phyloP scores from a whole-genome alignment of 2,888 invertebrate species.

The Drosophila mettleri region DNA sequence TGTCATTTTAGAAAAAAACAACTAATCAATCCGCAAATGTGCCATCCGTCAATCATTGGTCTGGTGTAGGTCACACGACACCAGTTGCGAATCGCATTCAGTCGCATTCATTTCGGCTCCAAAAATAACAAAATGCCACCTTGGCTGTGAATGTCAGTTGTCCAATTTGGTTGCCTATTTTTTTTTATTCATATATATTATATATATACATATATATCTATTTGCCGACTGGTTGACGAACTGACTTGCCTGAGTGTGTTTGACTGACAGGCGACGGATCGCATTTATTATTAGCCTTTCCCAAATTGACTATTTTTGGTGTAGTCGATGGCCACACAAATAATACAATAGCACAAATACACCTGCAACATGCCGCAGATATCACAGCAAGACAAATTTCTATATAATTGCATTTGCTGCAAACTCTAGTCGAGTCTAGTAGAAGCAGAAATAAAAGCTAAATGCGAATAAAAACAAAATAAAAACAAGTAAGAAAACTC shows the following conservation, averaged over 20 bases:
- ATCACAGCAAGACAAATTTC: conserved; percentile 78
- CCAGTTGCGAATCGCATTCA: conserved; percentile 65
- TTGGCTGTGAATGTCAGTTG: conserved; percentile 79
- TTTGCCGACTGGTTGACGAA: conserved; percentile 48
- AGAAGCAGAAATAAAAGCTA: conserved; percentile 22
- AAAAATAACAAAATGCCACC: conserved; percentile 69
- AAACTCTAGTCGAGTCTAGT: conserved; percentile 59
- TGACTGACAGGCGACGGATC: conserved; percentile 49
- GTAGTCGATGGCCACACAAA: conserved; percentile 71
- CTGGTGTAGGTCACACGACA: conserved; percentile 79
- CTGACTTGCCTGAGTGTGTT: conserved; percentile 46
- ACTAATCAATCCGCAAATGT: conserved; percentile 81
- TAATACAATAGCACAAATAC: conserved; percentile 34
- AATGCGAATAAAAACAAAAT: conserved; percentile 21
- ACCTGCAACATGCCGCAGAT: conserved; percentile 77
- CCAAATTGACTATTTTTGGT: conserved; percentile 77
- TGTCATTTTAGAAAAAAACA: conserved; percentile 80
- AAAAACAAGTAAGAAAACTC: too few species aligned
- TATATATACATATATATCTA: not conserved
- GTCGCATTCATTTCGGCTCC: conserved; percentile 71
- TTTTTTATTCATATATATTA: conserved; percentile 49
- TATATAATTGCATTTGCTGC: conserved; percentile 77
- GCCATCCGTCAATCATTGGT: conserved; percentile 80
- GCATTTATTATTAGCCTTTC: conserved; percentile 79
- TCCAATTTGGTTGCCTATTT: conserved; percentile 66